Evolutionary conservation across 2,113 vertebrate species (phyloP), one percentile per base, ranked within the genome.

Genomic region (Poeciliopsis prolifica): DNA sequence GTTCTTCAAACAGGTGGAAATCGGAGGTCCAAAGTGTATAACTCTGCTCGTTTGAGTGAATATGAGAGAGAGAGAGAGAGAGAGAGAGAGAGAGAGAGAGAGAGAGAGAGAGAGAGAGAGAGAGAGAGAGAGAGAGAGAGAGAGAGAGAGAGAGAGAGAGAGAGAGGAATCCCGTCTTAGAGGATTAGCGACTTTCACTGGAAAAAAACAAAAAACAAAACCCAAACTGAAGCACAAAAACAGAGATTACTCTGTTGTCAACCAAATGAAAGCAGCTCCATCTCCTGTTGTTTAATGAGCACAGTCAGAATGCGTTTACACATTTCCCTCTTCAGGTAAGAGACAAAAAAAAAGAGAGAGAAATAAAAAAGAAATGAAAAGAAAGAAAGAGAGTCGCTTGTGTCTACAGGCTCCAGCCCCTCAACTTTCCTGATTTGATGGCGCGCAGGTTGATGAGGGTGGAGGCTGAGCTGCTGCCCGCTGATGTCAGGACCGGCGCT

Each of bases 1-100:
- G 95, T 95, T 94, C 94, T 94, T 37, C 92, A 95, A 95, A 95
- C 96, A 96, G 96, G 96, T 97, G 97, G 96, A 94, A 94, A 93
- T 90, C 91, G 94, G 92, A 94, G 94, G 92, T 95, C 94, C 93
- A 94, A 81, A 86, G 94, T 94, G 93, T 91, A 93, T 94, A 95
- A 95, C 92, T 92, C 51, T 93, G 60, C 4, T 28, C 28, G 12
- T 22, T 24, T n/a, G n/a, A 58, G 22, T 92, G 92, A 79, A 75
- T 93, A 88, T 93, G 86, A 93, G 89, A 93, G 84, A 42, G 92
- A 93, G 0, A 37, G 7, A 42, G 92, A 92, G 93, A 92, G 91
- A 93, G 85, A 82, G 0, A 93, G 0, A 37, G 7, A 42, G 92
- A 92, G 93, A 92, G 91, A 93, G 84, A 82, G 78, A 93, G 0